Percentiles rank a stretch among this genome's conserved stretches.
These are phyloP conservation scores for Ivindomyrus marchei DNA, from an alignment of 2,113 vertebrate genomes.

Conservation along the genomic window DNA sequence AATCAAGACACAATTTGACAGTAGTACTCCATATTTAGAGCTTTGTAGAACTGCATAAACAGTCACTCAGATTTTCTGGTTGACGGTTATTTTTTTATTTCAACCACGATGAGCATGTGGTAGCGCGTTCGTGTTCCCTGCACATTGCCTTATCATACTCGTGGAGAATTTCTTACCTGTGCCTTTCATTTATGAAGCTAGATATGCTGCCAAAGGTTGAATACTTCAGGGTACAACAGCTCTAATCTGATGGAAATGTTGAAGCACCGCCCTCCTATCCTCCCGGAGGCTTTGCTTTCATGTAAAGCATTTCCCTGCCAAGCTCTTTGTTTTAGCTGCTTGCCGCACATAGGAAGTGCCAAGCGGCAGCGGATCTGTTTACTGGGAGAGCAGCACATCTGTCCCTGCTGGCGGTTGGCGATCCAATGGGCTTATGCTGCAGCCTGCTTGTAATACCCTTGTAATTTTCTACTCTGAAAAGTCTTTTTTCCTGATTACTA, in stretches of 20 bases:
- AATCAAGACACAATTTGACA: neutral
- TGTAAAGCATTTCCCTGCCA: neutral
- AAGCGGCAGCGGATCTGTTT: neutral
- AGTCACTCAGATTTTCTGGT: neutral
- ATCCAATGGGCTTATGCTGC: neutral
- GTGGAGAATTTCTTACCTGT: neutral
- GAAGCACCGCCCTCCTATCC: neutral
- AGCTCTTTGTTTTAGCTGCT: neutral
- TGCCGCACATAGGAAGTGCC: neutral
- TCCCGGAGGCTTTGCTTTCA: neutral
- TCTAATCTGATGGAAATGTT: neutral
- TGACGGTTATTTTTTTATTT: neutral
- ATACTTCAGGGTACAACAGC: conserved; percentile 4
- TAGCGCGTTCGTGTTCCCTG: neutral
- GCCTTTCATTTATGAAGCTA: neutral
- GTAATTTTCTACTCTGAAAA: neutral
- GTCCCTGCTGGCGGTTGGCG: neutral
- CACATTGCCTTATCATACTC: neutral
- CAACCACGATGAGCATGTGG: neutral
- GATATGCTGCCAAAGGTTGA: neutral
- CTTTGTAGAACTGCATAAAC: neutral
- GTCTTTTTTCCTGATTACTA: neutral
- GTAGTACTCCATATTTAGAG: neutral
- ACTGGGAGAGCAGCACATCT: neutral
- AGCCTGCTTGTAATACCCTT: neutral